A percentile compares a stretch with the other conserved stretches of the same genome.
Evolutionary conservation across 1,140 invertebrate genomes (phyloP).

Genomic region (Pogonomyrmex barbatus): DNA sequence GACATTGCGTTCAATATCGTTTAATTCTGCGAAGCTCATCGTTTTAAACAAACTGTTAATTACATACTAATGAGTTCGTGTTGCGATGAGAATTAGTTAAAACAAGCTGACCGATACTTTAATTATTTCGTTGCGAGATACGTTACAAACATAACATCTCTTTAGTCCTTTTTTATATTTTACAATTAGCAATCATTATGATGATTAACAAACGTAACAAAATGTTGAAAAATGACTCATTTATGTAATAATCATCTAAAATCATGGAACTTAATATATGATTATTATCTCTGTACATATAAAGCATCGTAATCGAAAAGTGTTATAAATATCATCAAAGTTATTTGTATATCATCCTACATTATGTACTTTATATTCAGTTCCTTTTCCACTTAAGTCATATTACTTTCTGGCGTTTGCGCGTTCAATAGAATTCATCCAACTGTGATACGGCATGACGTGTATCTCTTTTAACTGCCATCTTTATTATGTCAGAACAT

Average conservation of each 20-base stretch:
- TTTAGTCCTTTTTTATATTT: slow-evolving; percentile 31
- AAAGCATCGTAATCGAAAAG: neutral
- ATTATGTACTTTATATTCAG: neutral
- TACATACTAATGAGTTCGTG: slow-evolving; percentile 41
- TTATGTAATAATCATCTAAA: neutral
- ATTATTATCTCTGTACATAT: neutral
- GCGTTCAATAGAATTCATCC: neutral
- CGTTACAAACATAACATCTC: neutral
- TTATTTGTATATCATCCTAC: neutral
- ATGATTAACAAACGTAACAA: slow-evolving; percentile 20
- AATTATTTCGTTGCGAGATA: slow-evolving; percentile 37
- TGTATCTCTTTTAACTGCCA: neutral
- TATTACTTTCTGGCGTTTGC: neutral
- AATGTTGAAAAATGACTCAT: slow-evolving; percentile 47
- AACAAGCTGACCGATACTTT: neutral
- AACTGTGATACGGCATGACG: neutral
- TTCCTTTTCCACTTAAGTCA: neutral
- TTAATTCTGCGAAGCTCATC: slow-evolving; percentile 49
- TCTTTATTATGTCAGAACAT: neutral
- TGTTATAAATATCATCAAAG: neutral
- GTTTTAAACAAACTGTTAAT: slow-evolving; percentile 60
- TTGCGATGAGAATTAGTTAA: slow-evolving; percentile 43
- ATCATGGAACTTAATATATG: neutral
- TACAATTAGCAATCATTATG: slow-evolving; percentile 51
- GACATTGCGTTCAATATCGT: slow-evolving; percentile 9